A percentile compares a stretch with the other conserved stretches of the same genome.
Conservation (phyloP, 2,797 vertebrate genomes). For the Hemitrygon akajei region DNA sequence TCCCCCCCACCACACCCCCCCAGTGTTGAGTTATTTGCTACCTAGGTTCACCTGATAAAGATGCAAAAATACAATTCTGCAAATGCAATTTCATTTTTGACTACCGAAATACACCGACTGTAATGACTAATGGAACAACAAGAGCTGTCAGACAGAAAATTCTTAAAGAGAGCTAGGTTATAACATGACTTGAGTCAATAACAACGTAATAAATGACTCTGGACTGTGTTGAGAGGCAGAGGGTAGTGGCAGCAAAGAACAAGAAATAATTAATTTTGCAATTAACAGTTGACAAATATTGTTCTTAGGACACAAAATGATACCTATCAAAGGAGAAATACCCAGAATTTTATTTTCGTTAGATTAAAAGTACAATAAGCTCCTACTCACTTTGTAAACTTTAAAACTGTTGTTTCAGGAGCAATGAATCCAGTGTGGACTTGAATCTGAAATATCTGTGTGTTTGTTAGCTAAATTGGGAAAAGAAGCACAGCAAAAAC, state of each 20-base stretch:
- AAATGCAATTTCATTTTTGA: not conserved
- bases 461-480: constrained; percentile 80
- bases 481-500: not conserved
- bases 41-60: not conserved
- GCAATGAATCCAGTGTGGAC: constrained; percentile 94
- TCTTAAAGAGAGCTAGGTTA: too few species aligned
- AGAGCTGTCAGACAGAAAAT: too few species aligned
- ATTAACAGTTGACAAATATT: not conserved
- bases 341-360: not conserved
- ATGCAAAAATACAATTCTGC: too few species aligned
- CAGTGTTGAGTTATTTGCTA: too few species aligned
- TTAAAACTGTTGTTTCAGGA: constrained; percentile 77
- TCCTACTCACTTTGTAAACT: constrained; percentile 86
- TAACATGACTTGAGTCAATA: too few species aligned
- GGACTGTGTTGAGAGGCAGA: too few species aligned
- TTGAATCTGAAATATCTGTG: constrained; percentile 96
- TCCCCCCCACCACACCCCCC: too few species aligned
- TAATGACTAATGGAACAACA: not conserved
- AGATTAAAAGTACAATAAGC: not conserved
- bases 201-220: too few species aligned
- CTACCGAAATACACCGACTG: not conserved
- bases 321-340: not conserved
- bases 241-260: too few species aligned
- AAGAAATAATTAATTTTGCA: too few species aligned
- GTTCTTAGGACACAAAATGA: not conserved